Evolutionary conservation across 2,888 invertebrate species (phyloP), one percentile per base, ranked within the genome.

Genomic region (Lasioglossum pauxillum): DNA sequence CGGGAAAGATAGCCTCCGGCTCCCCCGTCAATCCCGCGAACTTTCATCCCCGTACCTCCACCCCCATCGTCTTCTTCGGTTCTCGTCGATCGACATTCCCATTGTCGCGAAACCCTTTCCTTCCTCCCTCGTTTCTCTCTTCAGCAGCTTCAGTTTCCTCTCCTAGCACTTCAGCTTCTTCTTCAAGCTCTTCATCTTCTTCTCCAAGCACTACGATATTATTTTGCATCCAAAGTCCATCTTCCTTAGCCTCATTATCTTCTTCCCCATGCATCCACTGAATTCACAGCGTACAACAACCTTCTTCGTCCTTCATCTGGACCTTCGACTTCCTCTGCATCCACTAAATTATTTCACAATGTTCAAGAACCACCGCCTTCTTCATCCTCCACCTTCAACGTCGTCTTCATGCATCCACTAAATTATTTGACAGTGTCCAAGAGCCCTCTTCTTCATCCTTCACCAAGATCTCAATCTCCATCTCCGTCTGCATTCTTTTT

Each of bases 21-120:
- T 19, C 57, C 38, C 31, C 41, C 80, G 78, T 64, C n/a, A 23
- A 12, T 64, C 16, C 64, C 64, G 64, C 31, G 31, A 64, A 64
- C 64, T 64, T 64, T 16, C 64, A 64, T 16, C 31, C 16, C 27
- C 64, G 2, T 16, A 14, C 27, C 64, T 64, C 64, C 64, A 16
- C 64, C n/a, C 53, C 53, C 10, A 53, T 53, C 53, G 31, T 64
- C 64, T 31, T 64, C 64, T 16, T 31, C 16, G 7, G 64, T 64
- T 64, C 64, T 31, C 64, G 7, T 16, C 64, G 64, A 64, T 64
- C 64, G 31, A 64, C 27, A 27, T 31, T 64, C 31, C 64, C 64
- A 64, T 64, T 64, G 16, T 64, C 64, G 31, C 64, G 31, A 64
- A 64, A 27, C 64, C 16, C 31, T 16, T 27, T 60, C 2, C 27